Evolutionary conservation across 2,888 invertebrate genomes (phyloP), one percentile per base, ranked within the genome.

Genomic region (Luperina nickerlii): DNA sequence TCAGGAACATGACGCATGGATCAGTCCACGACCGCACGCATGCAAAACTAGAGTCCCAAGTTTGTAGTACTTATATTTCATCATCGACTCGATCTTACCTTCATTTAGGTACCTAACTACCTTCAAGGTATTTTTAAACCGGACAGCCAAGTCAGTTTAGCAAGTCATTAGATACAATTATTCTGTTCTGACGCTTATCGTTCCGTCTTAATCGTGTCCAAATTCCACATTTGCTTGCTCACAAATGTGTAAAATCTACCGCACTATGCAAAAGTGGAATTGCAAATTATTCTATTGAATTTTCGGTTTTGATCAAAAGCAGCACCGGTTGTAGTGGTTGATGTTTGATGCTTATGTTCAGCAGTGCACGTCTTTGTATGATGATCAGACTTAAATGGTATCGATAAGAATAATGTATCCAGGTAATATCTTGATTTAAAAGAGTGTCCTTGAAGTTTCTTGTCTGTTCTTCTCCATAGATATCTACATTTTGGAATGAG

Each of bases 191-290:
- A 74, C 54, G 63, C 62, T 57, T 69, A 69, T 63, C 81, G 38
- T 65, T 79, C 57, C 32, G 45, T 57, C n/a, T 38, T 79, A 69
- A 65, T 79, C 27, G 9, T 66, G 27, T 7, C 72, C 24, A 80
- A 79, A 57, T 79, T 27, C 38, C 70, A 79, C 9, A 54, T 78
- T 69, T 73, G n/a, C 15, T 57, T 78, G 11, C 60, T 24, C 32
- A 15, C 32, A 69, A 69, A 79, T 54, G 62, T 69, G 32, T 54
- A 54, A 48, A 51, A 24, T 4, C 15, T 11, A 51, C 3, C 42
- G 24, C 9, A n/a, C 24, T 60, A 45, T 32, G 20, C n/a, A 48
- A 38, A 18, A 24, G 18, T 78, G 48, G 32, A 77, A 54, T 32
- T 54, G 51, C 6, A 54, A 77, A 32, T 15, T 4, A 32, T 20